These are phyloP conservation scores for Coleophora deauratella DNA, from an alignment of 2,888 invertebrate genomes.

Conservation along the genomic window DNA sequence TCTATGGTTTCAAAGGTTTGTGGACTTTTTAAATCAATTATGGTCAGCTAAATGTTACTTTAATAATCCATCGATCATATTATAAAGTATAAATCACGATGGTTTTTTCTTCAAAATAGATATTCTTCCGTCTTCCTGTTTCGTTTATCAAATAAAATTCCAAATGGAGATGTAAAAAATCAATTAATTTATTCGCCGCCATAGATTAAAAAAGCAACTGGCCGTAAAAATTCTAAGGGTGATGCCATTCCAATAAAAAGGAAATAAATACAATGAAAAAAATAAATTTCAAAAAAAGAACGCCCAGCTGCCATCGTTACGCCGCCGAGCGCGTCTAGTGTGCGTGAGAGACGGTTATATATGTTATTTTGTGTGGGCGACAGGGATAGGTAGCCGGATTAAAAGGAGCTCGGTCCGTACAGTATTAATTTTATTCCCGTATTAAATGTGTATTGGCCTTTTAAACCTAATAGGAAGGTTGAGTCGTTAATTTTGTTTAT, in stretches of 20 bases:
- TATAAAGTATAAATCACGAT: too few relatives aligned
- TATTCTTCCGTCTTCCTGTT: too few relatives aligned
- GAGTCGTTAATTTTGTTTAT: conserved; percentile 47
- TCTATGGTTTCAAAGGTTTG: too few relatives aligned
- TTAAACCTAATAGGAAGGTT: conserved; percentile 46
- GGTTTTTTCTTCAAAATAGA: too few relatives aligned
- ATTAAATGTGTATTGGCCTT: conserved; percentile 51
- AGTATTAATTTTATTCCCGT: conserved; percentile 61
- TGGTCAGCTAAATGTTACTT: too few relatives aligned
- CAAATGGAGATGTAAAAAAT: conserved; percentile 24
- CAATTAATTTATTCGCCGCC: conserved; percentile 37
- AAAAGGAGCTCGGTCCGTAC: conserved; percentile 40
- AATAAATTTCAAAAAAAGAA: conserved; percentile 48
- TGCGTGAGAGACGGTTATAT: conserved; percentile 30
- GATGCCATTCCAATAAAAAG: conserved; percentile 45
- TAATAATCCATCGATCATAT: too few relatives aligned
- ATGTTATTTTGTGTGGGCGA: conserved; percentile 21
- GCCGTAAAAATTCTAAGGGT: conserved; percentile 54
- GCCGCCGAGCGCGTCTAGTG: conserved; percentile 39
- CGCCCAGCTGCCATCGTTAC: conserved; percentile 66
- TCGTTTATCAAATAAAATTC: neutral
- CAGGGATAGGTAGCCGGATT: conserved; percentile 45
- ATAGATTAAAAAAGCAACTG: conserved; percentile 63
- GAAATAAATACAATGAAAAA: conserved; percentile 44
- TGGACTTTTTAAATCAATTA: too few relatives aligned